These are phyloP conservation scores for Lepilemur septentrionalis DNA, from an alignment of 2,797 vertebrate species.

Conservation along the genomic window DNA sequence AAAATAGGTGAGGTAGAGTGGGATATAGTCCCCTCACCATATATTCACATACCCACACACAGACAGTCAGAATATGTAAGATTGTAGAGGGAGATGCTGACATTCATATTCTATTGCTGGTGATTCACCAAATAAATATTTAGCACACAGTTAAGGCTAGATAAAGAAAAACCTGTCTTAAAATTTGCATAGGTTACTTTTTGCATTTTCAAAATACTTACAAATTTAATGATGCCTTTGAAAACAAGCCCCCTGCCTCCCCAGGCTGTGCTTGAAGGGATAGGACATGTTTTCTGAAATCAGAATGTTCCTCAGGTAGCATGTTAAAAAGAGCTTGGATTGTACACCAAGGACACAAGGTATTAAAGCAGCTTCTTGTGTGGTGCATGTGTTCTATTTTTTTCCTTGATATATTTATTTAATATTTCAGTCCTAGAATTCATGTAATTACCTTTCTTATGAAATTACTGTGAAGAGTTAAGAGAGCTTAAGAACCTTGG, in stretches of 20 bases:
- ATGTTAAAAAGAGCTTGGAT: not conserved
- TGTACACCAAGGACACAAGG: not conserved
- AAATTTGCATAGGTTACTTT: not conserved
- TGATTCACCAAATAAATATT: not conserved
- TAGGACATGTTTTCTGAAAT: not conserved
- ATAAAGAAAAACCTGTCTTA: accelerated
- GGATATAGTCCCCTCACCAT: accelerated
- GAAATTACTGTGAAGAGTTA: not conserved
- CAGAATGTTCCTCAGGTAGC: not conserved
- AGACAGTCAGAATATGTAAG: not conserved
- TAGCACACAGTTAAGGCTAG: not conserved
- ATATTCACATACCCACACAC: not conserved
- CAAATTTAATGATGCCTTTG: not conserved
- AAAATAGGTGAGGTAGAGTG: not conserved
- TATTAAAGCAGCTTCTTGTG: not conserved
- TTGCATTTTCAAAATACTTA: not conserved
- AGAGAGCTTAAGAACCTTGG: not conserved
- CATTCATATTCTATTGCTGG: not conserved
- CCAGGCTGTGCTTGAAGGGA: not conserved
- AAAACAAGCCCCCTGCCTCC: not conserved
- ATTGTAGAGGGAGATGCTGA: not conserved
- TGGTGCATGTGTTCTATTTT: not conserved
- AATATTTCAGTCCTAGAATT: not conserved
- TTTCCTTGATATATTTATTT: not conserved
- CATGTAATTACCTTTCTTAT: not conserved